These are phyloP conservation scores for Alethe castanea DNA, from an alignment of 2,113 vertebrate species.

Conservation along the genomic window DNA sequence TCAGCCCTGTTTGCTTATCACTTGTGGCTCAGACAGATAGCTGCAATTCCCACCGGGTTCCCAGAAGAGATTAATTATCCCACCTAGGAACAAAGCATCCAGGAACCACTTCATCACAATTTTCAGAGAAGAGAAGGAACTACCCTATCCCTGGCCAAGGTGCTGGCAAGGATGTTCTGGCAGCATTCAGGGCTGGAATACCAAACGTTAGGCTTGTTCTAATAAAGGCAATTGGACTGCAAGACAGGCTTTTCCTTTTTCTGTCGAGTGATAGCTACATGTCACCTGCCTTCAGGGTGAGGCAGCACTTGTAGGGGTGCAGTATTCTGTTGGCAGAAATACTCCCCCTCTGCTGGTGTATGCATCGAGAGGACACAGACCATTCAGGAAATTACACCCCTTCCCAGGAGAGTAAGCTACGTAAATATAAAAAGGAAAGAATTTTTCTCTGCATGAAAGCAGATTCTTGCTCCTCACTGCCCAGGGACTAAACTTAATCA, in stretches of 20 bases:
- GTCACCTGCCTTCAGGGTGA: background rate
- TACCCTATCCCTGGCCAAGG: background rate
- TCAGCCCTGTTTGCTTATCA: slow-evolving; percentile 35
- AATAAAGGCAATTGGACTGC: background rate
- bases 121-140: background rate
- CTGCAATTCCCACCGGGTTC: background rate
- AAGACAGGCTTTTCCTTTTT: background rate
- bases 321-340: background rate
- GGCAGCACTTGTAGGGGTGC: background rate
- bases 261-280: background rate
- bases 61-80: background rate
- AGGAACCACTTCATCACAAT: slow-evolving; percentile 7
- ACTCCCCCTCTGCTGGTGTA: background rate
- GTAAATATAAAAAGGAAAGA: background rate
- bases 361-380: background rate
- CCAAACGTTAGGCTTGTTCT: background rate
- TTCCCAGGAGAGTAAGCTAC: background rate
- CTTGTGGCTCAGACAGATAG: background rate
- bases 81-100: background rate
- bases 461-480: background rate
- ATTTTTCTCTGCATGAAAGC: background rate
- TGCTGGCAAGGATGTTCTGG: background rate
- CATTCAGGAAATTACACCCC: background rate
- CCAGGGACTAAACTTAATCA: slow-evolving; percentile 23
- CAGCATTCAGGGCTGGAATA: background rate